Conservation (phyloP, 2,888 invertebrate genomes). For the Gasteruption jaculator region DNA sequence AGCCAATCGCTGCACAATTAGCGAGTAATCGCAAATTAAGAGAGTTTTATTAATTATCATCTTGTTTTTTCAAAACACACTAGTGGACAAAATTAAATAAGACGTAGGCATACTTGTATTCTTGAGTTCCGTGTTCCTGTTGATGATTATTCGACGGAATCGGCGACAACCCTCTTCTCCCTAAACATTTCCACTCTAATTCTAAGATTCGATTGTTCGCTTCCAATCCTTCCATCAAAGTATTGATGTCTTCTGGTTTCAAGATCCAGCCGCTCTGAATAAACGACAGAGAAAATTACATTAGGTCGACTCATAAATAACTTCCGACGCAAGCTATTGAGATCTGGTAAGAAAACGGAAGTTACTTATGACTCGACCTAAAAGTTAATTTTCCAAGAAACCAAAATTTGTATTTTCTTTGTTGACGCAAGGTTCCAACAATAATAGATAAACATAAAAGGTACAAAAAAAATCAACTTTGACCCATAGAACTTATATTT, state of each 20-base stretch:
- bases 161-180: constrained; percentile 72
- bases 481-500: background rate
- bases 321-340: too few relatives aligned
- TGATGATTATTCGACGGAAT: constrained; percentile 55
- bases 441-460: background rate
- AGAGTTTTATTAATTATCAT: constrained; percentile 1
- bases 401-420: background rate
- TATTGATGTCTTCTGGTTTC: constrained; percentile 65
- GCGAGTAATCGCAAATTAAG: too few relatives aligned
- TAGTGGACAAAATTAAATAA: background rate
- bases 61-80: background rate
- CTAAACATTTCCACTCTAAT: constrained; percentile 78
- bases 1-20: too few relatives aligned
- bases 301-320: too few relatives aligned
- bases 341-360: too few relatives aligned
- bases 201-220: constrained; percentile 62
- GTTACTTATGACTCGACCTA: too few relatives aligned
- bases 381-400: constrained; percentile 5
- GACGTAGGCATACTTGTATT: constrained; percentile 35
- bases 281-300: constrained; percentile 10
- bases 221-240: constrained; percentile 68
- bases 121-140: constrained; percentile 39
- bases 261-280: constrained; percentile 59
- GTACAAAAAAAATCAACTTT: background rate
- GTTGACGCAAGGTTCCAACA: background rate